These are phyloP conservation scores for Orthonyx spaldingii DNA, from an alignment of 2,113 vertebrate genomes.

Conservation along the genomic window DNA sequence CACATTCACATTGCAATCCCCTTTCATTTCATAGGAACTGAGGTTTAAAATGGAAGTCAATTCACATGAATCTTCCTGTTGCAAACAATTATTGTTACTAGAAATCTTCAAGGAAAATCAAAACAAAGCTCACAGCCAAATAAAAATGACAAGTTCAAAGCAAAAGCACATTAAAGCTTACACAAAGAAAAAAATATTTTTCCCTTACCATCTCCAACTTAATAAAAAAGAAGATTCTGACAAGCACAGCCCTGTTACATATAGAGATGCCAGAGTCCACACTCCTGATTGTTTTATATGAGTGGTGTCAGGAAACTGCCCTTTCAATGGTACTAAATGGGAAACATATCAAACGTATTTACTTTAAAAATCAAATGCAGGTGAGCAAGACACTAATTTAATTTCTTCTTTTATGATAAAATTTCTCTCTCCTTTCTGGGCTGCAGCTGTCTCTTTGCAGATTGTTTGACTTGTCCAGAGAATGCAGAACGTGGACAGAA, in stretches of 20 bases:
- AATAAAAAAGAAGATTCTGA: constrained; percentile 54
- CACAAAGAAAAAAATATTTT: not conserved
- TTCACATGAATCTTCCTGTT: constrained; percentile 58
- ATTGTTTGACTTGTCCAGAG: not conserved
- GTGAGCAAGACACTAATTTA: not conserved
- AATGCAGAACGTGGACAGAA: not conserved
- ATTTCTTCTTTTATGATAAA: not conserved
- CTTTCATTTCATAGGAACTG: constrained; percentile 23
- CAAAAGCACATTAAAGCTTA: constrained; percentile 45
- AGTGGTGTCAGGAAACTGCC: not conserved
- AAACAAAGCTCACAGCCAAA: constrained; percentile 53
- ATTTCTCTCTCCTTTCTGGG: not conserved
- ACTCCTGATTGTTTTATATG: not conserved
- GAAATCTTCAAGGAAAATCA: constrained; percentile 53
- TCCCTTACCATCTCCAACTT: constrained; percentile 12
- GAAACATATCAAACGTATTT: not conserved
- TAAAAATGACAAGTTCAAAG: constrained; percentile 55
- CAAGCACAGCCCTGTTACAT: constrained; percentile 14
- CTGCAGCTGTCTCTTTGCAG: not conserved
- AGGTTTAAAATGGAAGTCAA: constrained; percentile 49
- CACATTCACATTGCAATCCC: not conserved
- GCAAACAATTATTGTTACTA: constrained; percentile 40
- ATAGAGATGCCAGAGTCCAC: not conserved
- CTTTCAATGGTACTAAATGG: not conserved
- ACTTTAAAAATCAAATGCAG: constrained; percentile 5